Percentiles rank a stretch among this genome's conserved stretches.
Evolutionary conservation across 1,140 invertebrate species (phyloP).

Genomic region (Ganaspis sp.): DNA sequence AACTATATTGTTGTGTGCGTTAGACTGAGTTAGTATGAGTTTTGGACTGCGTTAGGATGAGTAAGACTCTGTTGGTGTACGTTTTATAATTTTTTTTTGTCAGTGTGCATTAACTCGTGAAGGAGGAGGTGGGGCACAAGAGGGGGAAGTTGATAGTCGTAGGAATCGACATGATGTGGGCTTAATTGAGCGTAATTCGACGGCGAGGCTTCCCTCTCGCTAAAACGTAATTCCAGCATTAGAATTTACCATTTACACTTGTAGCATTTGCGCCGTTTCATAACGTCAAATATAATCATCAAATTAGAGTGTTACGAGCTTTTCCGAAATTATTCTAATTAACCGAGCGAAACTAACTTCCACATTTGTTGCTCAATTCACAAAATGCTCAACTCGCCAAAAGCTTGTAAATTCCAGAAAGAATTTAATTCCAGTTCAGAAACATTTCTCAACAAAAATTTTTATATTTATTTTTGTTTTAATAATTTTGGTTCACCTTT

Average conservation of each 20-base stretch:
- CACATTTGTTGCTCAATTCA: not conserved
- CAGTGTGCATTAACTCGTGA: not conserved
- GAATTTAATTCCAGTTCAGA: too few relatives aligned
- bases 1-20: too few relatives aligned
- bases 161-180: constrained; percentile 58
- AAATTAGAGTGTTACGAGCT: not conserved
- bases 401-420: too few relatives aligned
- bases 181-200: constrained; percentile 66
- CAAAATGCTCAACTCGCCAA: too few relatives aligned
- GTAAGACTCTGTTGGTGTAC: too few relatives aligned
- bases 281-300: not conserved
- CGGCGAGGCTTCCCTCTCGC: constrained; percentile 33
- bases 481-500: too few relatives aligned
- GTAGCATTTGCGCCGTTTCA: not conserved
- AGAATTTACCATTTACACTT: not conserved
- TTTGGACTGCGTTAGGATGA: too few relatives aligned
- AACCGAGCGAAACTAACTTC: not conserved
- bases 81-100: too few relatives aligned
- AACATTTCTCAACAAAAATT: too few relatives aligned
- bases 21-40: too few relatives aligned
- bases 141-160: constrained; percentile 33
- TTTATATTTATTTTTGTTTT: too few relatives aligned
- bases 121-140: not conserved
- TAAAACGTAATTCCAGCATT: constrained; percentile 25
- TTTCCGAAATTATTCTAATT: not conserved